Percentiles rank a stretch among this genome's conserved stretches.
Conservation (phyloP, 1,140 invertebrate species). For the Formica selysi region DNA sequence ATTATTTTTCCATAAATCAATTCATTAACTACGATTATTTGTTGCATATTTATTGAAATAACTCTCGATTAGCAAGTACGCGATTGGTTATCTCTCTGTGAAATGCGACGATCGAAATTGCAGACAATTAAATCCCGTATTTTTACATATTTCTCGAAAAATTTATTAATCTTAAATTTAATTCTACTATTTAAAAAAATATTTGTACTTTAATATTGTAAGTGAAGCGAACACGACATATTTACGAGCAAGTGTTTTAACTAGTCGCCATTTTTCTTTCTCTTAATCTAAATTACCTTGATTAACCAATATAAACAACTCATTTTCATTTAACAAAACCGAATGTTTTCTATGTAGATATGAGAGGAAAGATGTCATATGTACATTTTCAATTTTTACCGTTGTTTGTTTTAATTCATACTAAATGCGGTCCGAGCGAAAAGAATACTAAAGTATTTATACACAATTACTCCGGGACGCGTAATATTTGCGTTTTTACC, state of each 20-base stretch:
- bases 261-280: not conserved
- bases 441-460: constrained; percentile 43
- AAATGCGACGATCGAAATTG: constrained; percentile 8
- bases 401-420: constrained; percentile 49
- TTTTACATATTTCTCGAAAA: not conserved
- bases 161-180: constrained; percentile 47
- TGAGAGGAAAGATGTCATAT: not conserved
- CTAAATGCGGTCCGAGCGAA: constrained; percentile 8
- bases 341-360: not conserved
- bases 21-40: constrained; percentile 29
- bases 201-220: not conserved
- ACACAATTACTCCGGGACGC: constrained; percentile 22
- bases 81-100: constrained; percentile 19
- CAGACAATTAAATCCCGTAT: constrained; percentile 3
- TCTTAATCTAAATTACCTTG: not conserved
- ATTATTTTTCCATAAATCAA: constrained; percentile 45
- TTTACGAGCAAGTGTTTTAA: not conserved
- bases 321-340: constrained; percentile 1
- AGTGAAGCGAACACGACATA: not conserved
- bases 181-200: not conserved
- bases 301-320: not conserved
- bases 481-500: constrained; percentile 15
- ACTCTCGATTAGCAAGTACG: constrained; percentile 33
- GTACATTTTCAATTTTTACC: constrained; percentile 50
- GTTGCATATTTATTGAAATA: constrained; percentile 45